A percentile compares a stretch with the other conserved stretches of the same genome.
Evolutionary conservation across 2,797 vertebrate genomes (phyloP).

Genomic region (Melanotaenia boesemani): DNA sequence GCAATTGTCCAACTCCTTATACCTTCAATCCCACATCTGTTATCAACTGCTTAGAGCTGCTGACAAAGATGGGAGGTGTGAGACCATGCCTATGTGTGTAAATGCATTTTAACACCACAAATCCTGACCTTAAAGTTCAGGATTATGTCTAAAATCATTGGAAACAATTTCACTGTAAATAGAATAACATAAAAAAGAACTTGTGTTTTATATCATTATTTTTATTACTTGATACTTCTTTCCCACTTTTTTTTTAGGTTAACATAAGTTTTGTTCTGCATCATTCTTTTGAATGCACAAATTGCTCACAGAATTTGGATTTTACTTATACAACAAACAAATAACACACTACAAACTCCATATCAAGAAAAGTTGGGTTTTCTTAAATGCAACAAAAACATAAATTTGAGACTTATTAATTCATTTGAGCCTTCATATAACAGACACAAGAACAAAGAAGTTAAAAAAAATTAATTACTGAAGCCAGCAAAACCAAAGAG

Average conservation of each 20-base stretch:
- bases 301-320: not conserved
- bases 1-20: conserved; percentile 38
- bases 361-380: too few species aligned
- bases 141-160: not conserved
- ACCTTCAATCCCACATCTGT: conserved; percentile 53
- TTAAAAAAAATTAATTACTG: too few species aligned
- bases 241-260: not conserved
- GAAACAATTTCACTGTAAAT: not conserved
- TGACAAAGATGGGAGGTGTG: conserved; percentile 2
- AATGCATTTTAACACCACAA: not conserved
- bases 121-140: not conserved
- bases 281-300: not conserved
- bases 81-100: not conserved
- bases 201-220: not conserved
- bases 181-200: not conserved
- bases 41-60: conserved; percentile 44
- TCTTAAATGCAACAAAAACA: too few species aligned
- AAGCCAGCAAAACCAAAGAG: not conserved
- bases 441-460: too few species aligned
- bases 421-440: too few species aligned
- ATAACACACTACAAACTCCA: too few species aligned
- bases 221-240: not conserved
- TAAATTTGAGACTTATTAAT: too few species aligned
- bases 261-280: not conserved
- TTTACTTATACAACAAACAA: too few species aligned